phyloP scores from a whole-genome alignment of 2,888 invertebrate genomes.

The Tiliacea citrago region DNA sequence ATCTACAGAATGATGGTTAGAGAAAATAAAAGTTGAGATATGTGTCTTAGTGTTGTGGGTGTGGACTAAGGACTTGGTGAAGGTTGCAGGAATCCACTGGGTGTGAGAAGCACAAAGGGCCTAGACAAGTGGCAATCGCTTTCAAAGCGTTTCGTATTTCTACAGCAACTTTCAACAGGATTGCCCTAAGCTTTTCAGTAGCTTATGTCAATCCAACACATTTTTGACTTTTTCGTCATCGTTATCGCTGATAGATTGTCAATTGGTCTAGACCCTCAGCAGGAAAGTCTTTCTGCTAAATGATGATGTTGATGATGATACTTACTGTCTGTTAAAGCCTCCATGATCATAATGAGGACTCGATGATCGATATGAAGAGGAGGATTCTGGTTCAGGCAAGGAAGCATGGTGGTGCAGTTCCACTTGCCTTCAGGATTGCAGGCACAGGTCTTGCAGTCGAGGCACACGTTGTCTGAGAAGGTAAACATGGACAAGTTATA shows the following conservation, averaged over 20 bases:
- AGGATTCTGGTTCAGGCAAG: slow-evolving; percentile 61
- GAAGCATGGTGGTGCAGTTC: slow-evolving; percentile 70
- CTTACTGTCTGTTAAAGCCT: slow-evolving; percentile 71
- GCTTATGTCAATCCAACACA: not conserved
- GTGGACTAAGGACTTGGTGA: not conserved
- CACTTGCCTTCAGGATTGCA: slow-evolving; percentile 73
- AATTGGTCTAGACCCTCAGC: not conserved
- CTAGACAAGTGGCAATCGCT: not conserved
- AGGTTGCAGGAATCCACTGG: not conserved
- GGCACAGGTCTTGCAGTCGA: slow-evolving; percentile 74
- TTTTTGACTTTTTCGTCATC: not conserved
- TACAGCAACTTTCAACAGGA: not conserved
- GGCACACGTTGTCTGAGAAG: slow-evolving; percentile 75
- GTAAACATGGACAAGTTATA: not conserved
- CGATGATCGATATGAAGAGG: slow-evolving; percentile 70
- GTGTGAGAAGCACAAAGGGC: not conserved
- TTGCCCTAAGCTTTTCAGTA: not conserved
- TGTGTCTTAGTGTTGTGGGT: too few relatives aligned
- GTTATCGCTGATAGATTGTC: not conserved
- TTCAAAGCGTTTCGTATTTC: not conserved
- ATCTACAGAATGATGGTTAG: not conserved
- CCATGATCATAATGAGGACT: slow-evolving; percentile 69
- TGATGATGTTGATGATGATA: not conserved
- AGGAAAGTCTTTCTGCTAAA: not conserved
- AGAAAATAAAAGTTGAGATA: not conserved